Evolutionary conservation across 2,113 vertebrate species (phyloP).

Genomic region (Leptodactylus fuscus): DNA sequence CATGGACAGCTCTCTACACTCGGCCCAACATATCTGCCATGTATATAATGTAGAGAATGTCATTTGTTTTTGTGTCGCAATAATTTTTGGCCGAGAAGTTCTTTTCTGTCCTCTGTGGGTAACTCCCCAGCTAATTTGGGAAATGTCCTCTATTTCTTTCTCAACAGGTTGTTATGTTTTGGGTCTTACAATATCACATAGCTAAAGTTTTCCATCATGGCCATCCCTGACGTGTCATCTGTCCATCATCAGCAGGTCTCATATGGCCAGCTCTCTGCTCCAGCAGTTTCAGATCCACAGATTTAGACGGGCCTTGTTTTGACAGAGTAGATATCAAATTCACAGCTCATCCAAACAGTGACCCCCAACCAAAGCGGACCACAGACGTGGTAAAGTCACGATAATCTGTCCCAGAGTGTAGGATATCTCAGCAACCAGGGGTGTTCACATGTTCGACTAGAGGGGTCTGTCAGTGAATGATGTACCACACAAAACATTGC

Average conservation of each 20-base stretch:
- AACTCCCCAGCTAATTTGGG: slow-evolving; percentile 6
- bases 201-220: neutral
- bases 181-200: neutral
- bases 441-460: too few species aligned
- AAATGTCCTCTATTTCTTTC: neutral
- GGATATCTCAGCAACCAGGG: too few species aligned
- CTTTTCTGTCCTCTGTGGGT: neutral
- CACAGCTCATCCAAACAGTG: neutral
- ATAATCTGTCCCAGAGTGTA: too few species aligned
- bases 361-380: neutral
- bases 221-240: neutral
- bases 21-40: too few species aligned
- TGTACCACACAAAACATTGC: too few species aligned
- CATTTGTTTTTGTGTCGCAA: neutral
- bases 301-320: neutral
- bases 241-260: neutral
- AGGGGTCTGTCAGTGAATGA: too few species aligned
- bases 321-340: neutral
- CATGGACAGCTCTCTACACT: neutral
- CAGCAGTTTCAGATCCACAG: neutral
- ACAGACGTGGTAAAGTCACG: neutral
- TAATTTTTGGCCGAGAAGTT: neutral
- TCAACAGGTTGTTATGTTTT: slow-evolving; percentile 7
- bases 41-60: neutral
- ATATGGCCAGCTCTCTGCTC: neutral